Evolutionary conservation across 2,113 vertebrate genomes (phyloP), one percentile per base, ranked within the genome.

Genomic region (Tangachromis dhanisi): DNA sequence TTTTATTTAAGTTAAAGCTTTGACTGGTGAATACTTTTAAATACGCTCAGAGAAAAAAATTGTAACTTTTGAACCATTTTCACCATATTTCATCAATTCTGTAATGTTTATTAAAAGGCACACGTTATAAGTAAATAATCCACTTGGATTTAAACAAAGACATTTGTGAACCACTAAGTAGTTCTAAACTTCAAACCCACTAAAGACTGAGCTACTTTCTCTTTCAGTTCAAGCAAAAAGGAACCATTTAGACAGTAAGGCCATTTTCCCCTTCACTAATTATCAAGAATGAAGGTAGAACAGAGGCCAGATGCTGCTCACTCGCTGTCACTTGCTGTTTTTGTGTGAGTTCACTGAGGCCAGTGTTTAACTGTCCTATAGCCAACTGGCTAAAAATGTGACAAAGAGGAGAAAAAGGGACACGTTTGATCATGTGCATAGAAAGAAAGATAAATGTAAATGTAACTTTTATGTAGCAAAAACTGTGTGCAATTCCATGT

Each of bases 61-160:
- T 19, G 8, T 3, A 10, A 84, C n/a, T 66, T 84, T 24, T 53
- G 24, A 81, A 81, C 54, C n/a, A 16, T 24, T 80, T 91, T 89
- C 40, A 26, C 49, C 40, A n/a, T 51, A 33, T 33, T 68, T 35
- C 4, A 35, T 26, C 26, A 73, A 85, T 73, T 91, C 61, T 82
- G 35, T 42, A 81, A 81, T 80, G 12, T 54, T 76, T 63, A 61
- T 13, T 86, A n/a, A 90, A 85, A 90, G 81, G 80, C 51, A 90
- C 87, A 80, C 68, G 7, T 78, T 33, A 24, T 68, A 61, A 55
- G 24, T 71, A 13, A 80, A 83, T 31, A 33, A 84, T 54, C 35
- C 21, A 38, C 80, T 83, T 42, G 87, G 71, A 79, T 54, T 66
- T 47, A 57, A 45, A 85, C 24, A 61, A 59, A 9, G 66, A 33